Evolutionary conservation across 2,797 vertebrate species (phyloP), one percentile per base, ranked within the genome.

Genomic region (Aeoliscus strigatus): DNA sequence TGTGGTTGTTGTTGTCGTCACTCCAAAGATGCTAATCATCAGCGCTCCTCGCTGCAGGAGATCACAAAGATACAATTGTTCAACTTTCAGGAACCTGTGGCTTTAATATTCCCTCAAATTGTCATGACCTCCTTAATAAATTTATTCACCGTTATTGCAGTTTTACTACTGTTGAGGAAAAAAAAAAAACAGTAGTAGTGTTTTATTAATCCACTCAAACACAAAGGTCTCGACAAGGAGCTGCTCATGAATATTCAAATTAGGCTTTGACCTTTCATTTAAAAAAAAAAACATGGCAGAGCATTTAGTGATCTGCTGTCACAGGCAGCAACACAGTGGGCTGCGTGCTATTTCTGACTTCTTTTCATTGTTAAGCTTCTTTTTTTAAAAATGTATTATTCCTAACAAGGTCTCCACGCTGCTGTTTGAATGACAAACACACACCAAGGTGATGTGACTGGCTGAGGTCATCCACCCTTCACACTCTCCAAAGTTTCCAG

Each of bases 11-110:
- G n/a, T n/a, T n/a, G n/a, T n/a, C n/a, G n/a, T n/a, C n/a, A n/a
- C n/a, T n/a, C n/a, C n/a, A n/a, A n/a, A n/a, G 59, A 75, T 66
- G 71, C 74, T 81, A 86, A 86, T 86, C 83, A 82, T 64, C 55
- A 50, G 34, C 27, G 35, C 67, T 68, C 51, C 71, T 71, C 66
- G 3, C 70, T 34, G 36, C 35, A 43, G 77, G 76, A 70, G 60
- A 55, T 58, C 73, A 79, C 66, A 80, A 80, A 79, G 70, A 83
- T 85, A 73, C 63, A 82, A 77, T 64, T 60, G 68, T 63, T 62
- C 14, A 56, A 70, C n/a, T n/a, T n/a, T n/a, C n/a, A n/a, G n/a
- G n/a, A n/a, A n/a, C n/a, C n/a, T n/a, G n/a, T n/a, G n/a, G n/a
- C n/a, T 81, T 64, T 72, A 59, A 69, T 78, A 74, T 75, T 80